Evolutionary conservation across 2,888 invertebrate genomes (phyloP), one percentile per base, ranked within the genome.

Genomic region (Tribolium freemani): DNA sequence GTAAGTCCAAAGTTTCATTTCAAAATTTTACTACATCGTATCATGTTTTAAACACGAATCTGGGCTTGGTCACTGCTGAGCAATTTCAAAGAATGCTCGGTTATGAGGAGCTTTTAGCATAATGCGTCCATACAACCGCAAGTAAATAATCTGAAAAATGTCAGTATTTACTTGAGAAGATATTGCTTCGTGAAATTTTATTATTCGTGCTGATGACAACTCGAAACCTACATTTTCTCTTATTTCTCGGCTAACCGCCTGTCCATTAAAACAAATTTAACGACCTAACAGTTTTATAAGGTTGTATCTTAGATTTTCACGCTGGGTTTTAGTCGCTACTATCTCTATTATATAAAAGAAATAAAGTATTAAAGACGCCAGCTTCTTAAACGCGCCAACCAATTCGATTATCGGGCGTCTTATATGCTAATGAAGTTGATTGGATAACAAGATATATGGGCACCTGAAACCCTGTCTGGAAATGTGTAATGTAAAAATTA

Each of bases 111-210:
- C 56, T 66, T 66, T 66, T 54, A 56, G 56, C 56, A 67, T 56
- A 56, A 67, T 56, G 21, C 53, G 13, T 11, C 67, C 74, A 78
- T 76, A 74, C 76, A 73, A 72, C 74, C 74, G 68, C 74, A 78
- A 77, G 77, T 76, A 77, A 77, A 80, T 79, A 76, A 73, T 56
- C 45, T 73, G 78, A 79, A 81, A 79, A 80, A 81, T 80, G 77
- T 76, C 73, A 66, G 61, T 71, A 81, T 81, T 80, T 78, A 72
- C 80, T 38, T 38, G 38, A n/a, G 8, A 38, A 80, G 78, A 80
- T 76, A 76, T 80, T 38, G 38, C 38, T 38, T 38, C n/a, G 38
- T 16, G 13, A 51, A 61, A 61, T 61, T 51, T 63, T 51, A 45
- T 21, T 21, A 46, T 60, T 46, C 8, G 9, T 38, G 38, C 38